Evolutionary conservation across 2,113 vertebrate species (phyloP), one percentile per base, ranked within the genome.

Genomic region (Callithrix jacchus): DNA sequence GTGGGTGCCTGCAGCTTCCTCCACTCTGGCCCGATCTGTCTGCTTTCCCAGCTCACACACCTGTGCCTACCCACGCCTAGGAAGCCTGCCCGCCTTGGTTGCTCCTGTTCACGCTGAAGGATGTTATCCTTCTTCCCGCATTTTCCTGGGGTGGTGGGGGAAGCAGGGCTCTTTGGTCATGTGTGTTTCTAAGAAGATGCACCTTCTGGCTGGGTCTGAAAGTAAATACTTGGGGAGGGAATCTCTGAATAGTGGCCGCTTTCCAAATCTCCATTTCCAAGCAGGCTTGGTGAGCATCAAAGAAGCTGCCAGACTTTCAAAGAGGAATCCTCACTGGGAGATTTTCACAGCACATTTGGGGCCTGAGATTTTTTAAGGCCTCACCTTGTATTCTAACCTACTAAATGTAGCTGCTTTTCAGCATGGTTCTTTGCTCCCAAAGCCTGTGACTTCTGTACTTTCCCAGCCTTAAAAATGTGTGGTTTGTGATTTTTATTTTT

Each of bases 381-480:
- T 94, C 85, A 83, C 77, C 52, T 97, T 93, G 66, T 68, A 9
- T 93, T 83, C 56, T 68, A 20, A 94, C 76, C 21, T 70, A 66
- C 96, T 96, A 93, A 95, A 91, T 93, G 95, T 95, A 93, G 87
- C 84, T 82, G 40, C 66, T 89, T 74, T 20, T 71, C 37, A 81
- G 87, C 10, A 0, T 79, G 79, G 14, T 37, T 64, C 45, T 97
- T 94, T 94, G 66, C 77, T 95, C 71, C 84, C 66, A 7, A 84
- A 89, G 47, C 71, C 79, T 64, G 3, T 61, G 88, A 74, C 77
- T 89, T 71, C 95, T 89, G 73, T 35, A 42, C 42, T 74, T 90
- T 93, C 70, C 49, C 54, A 21, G 56, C n/a, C 35, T 89, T 79
- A 30, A 21, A 71, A n/a, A 89, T 47, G 45, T 80, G 70, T 91